Base-by-base conservation (phyloP, 2,888 invertebrate genomes). In the Hecatera dysodea region DNA sequence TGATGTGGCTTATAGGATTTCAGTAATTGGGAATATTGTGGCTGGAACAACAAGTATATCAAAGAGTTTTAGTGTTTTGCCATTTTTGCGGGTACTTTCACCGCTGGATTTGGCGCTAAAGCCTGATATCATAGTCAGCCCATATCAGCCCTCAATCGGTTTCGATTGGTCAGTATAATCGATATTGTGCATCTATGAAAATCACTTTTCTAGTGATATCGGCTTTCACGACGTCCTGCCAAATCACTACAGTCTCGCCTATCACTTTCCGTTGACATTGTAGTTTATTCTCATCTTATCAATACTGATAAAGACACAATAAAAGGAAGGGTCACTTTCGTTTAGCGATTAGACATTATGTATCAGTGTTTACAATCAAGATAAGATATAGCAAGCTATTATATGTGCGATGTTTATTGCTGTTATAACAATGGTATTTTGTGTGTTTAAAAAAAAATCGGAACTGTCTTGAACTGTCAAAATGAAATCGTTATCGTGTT, bases 311-410 rank as follows among this genome's bases (percentile, higher is more conserved):
- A 60, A 5, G 2, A 22, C 44, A 42, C 27, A 62, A 55, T 52
- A 53, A 46, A 65, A 44, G 4, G 39, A 72, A 60, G 19, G 62
- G 61, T 63, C 62, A 78, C 71, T 71, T 78, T 74, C 60, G 39
- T 60, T 53, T 59, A 46, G 11, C 27, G 60, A 77, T 77, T 74
- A 56, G 11, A 52, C 24, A n/a, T 36, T 52, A 60, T 50, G 17
- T 80, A 77, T 63, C 62, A 53, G 53, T 74, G 22, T 61, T 75
- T 68, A 80, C 24, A 53, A 78, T 78, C 81, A 52, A 44, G 76
- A 80, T 80, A 65, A 77, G 75, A 67, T 73, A 67, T 44, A 39
- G 55, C 27, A 12, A n/a, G 33, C 33, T 50, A 5, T 29, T 42
- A 27, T 50, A 65, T 12, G 22, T 12, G 3, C 39, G 1, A 19